Conservation (phyloP, 2,888 invertebrate species). For the Scrobipalpa costella region DNA sequence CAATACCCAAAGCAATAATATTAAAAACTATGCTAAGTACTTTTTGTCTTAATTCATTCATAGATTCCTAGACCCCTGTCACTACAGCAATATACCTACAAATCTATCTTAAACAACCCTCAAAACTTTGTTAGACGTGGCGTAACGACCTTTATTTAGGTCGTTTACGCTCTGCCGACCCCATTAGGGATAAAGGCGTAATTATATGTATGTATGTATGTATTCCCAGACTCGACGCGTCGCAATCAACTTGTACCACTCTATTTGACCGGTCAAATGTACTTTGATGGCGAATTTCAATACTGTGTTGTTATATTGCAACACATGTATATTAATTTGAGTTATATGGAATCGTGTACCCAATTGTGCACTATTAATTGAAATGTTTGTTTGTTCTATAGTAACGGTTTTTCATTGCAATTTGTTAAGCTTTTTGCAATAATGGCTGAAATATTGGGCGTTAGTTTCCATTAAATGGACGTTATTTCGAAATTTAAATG, state of each 20-base stretch:
- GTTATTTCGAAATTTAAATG: not conserved
- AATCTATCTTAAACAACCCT: no score
- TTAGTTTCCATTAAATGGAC: conserved; percentile 3
- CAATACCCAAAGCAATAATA: no score
- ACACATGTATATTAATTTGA: conserved; percentile 15
- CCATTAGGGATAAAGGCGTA: no score
- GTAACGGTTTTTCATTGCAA: conserved; percentile 9
- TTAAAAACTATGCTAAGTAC: no score
- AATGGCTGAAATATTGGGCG: not conserved
- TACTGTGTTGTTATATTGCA: not conserved
- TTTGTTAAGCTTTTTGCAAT: not conserved
- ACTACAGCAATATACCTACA: no score
- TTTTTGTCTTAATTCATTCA: no score
- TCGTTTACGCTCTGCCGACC: no score
- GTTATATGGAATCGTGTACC: not conserved
- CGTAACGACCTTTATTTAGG: no score
- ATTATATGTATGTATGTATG: no score
- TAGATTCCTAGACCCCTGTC: no score
- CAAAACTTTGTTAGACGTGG: no score
- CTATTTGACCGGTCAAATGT: conserved; percentile 46
- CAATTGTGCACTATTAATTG: conserved; percentile 10
- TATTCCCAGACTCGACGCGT: not conserved
- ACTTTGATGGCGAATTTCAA: conserved; percentile 18
- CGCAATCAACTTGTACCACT: conserved; percentile 34
- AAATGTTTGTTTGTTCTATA: not conserved